Evolutionary conservation across 2,797 vertebrate genomes (phyloP), one percentile per base, ranked within the genome.

Genomic region (Lithobates pipiens): DNA sequence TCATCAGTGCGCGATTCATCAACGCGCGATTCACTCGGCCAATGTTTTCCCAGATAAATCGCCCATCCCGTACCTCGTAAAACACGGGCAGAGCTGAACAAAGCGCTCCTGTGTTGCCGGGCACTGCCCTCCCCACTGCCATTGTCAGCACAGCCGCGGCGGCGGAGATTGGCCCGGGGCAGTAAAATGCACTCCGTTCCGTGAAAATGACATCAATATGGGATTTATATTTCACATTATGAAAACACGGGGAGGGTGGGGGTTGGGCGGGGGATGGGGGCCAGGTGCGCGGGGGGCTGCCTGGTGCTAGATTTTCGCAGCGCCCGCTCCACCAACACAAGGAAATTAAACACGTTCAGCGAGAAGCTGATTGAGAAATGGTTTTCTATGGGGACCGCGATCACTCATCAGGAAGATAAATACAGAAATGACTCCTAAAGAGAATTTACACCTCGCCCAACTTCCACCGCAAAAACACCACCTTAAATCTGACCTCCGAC

Each of bases 111-210:
- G 90, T 94, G 88, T 80, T 88, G 88, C 86, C 69, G 74, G 81
- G 84, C 10, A 91, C 91, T 92, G 88, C 88, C 21, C 76, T 61
- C 79, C 76, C 79, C 92, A 92, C 91, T 93, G 76, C 76, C 89
- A 84, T 91, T 88, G 89, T 87, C 91, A 70, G 89, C 91, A 92
- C 13, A 54, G 50, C 50, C 50, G 34, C 25, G 63, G 92, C 25
- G 63, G 92, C 92, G 92, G 93, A 93, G 91, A 94, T 88, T 90
- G 91, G 89, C 91, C 91, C 88, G 91, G 89, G 85, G 94, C 91
- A 94, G 94, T 93, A 90, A 92, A 92, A 88, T n/a, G 72, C 34
- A 54, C 50, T 5, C 16, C 5, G 50, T 13, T 54, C 32, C 16
- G 16, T 23, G 27, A 76, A 57, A 57, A 78, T 67, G 5, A 16